Evolutionary conservation across 2,113 vertebrate species (phyloP), one percentile per base, ranked within the genome.

Genomic region (Theristicus caerulescens): DNA sequence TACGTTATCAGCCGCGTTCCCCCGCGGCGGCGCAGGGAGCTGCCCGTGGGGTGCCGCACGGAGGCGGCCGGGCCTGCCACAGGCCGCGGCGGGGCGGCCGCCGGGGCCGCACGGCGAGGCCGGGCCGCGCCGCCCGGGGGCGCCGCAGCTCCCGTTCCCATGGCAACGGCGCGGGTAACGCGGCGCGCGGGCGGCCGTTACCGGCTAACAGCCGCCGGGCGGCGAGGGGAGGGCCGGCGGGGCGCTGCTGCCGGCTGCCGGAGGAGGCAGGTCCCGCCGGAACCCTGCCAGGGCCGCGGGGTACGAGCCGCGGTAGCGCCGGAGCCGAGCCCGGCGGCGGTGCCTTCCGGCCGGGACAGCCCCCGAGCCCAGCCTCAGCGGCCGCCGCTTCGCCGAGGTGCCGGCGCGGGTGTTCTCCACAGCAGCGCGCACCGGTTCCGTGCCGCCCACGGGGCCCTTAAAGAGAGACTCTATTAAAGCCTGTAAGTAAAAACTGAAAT

Each of bases 61-160:
- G 40, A n/a, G n/a, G 49, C 17, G 10, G 47, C 59, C 13, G 13
- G n/a, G 21, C 19, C 12, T 7, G 59, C 59, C 76, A 12, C 76
- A 34, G 40, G 40, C 40, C n/a, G n/a, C n/a, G n/a, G n/a, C n/a
- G n/a, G n/a, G n/a, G n/a, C n/a, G n/a, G n/a, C n/a, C n/a, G 14
- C 15, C 11, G 27, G 11, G 61, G 22, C 36, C 47, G 13, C 58
- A 34, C 36, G 18, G 8, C 66, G 59, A 40, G 40, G 40, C 40
- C 40, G 40, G 40, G 40, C 40, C 40, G 40, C 40, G 40, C 40
- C 40, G 40, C 40, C 40, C 27, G 67, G 79, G 85, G 90, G 95
- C 34, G 93, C 29, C 51, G 65, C 78, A 47, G 34, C 59, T 69
- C 73, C 85, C 19, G 62, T 96, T 93, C 93, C 96, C 96, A 87